Conservation (phyloP, 2,797 vertebrate species). For the Masticophis lateralis region DNA sequence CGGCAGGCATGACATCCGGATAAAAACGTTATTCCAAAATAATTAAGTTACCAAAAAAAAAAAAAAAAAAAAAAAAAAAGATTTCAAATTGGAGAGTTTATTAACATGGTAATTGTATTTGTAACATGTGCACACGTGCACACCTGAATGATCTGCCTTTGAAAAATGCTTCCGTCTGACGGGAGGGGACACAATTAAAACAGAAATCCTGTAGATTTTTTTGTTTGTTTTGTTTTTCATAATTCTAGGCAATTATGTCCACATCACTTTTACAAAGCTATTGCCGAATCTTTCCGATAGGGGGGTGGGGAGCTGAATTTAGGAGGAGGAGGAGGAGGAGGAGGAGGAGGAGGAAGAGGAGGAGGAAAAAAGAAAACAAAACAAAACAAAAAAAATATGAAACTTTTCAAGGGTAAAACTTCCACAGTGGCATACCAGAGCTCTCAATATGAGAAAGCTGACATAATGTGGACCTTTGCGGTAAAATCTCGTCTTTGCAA, state of each 20-base stretch:
- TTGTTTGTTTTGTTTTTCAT: conserved; percentile 62
- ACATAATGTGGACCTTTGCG: conserved; percentile 91
- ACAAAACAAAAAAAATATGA: background rate
- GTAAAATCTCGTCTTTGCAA: conserved; percentile 81
- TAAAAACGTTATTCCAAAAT: conserved; percentile 80
- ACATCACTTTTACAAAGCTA: conserved; percentile 85
- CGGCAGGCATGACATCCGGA: conserved; percentile 72
- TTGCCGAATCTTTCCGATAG: conserved; percentile 83
- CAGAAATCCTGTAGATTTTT: conserved; percentile 76
- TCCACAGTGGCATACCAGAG: conserved; percentile 97
- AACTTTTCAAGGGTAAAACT: conserved; percentile 70
- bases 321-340: conserved; percentile 38
- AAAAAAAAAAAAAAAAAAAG: conserved; percentile 57
- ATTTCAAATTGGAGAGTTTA: conserved; percentile 93
- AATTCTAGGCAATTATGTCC: conserved; percentile 89
- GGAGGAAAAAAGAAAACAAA: background rate
- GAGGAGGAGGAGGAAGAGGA: conserved; percentile 42
- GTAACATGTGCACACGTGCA: conserved; percentile 88
- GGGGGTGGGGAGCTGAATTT: conserved; percentile 71
- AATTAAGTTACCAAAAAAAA: conserved; percentile 73
- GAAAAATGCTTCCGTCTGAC: conserved; percentile 68
- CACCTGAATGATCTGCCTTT: conserved; percentile 80
- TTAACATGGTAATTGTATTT: conserved; percentile 94
- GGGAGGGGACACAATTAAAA: conserved; percentile 70
- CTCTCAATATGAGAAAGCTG: conserved; percentile 99